Conservation (phyloP, 2,113 vertebrate genomes). For the Bombycilla garrulus region DNA sequence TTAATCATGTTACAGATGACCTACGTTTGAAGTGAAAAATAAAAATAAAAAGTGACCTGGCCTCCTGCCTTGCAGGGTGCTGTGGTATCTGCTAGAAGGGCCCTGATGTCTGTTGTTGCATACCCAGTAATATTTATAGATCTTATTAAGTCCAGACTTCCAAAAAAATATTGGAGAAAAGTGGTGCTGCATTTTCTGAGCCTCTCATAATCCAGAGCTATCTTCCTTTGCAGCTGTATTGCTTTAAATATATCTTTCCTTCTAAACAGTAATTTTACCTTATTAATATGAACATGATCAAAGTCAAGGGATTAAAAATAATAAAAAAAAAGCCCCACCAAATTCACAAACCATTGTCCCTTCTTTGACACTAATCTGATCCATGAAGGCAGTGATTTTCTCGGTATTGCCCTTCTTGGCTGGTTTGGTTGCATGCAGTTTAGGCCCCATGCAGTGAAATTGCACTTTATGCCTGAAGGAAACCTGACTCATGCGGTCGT, state of each 20-base stretch:
- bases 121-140: neutral
- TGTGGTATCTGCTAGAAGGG: neutral
- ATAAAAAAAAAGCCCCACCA: rapidly evolving
- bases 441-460: neutral
- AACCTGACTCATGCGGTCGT: neutral
- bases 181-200: neutral
- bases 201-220: neutral
- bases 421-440: neutral
- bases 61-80: neutral
- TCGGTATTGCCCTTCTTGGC: neutral
- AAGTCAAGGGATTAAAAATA: neutral
- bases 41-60: neutral
- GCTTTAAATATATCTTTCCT: neutral
- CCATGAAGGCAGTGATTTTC: neutral
- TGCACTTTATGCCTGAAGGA: neutral
- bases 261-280: neutral
- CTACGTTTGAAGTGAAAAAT: neutral
- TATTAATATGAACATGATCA: neutral
- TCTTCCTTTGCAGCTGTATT: neutral
- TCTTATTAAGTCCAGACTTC: neutral
- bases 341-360: neutral
- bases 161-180: neutral
- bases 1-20: neutral
- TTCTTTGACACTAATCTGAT: neutral
- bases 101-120: neutral